Percentiles rank a stretch among this genome's conserved stretches.
phyloP scores from a whole-genome alignment of 2,797 vertebrate species.

The Chelon auratus region DNA sequence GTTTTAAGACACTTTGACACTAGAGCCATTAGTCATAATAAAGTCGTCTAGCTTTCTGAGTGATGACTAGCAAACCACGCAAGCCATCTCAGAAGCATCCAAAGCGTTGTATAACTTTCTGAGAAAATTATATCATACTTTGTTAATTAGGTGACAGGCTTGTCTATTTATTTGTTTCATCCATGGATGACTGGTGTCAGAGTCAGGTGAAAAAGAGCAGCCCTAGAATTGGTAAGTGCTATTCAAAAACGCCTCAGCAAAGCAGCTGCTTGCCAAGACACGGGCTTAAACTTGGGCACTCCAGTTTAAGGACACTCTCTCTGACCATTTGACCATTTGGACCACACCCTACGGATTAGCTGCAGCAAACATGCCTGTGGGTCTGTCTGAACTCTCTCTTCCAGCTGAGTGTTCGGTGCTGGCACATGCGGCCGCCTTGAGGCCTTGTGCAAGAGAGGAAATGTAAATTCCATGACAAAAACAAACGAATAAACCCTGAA shows the following conservation, averaged over 20 bases:
- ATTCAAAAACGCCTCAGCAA: conserved; percentile 45
- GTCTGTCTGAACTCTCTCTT: conserved; percentile 52
- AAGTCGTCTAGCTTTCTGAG: neutral
- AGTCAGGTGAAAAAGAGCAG: conserved; percentile 19
- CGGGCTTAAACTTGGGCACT: conserved; percentile 28
- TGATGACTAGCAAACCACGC: neutral
- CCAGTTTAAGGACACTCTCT: conserved; percentile 57
- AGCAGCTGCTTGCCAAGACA: conserved; percentile 23
- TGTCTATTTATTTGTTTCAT: conserved; percentile 28
- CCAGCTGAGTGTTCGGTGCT: conserved; percentile 53
- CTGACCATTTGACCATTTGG: conserved; percentile 60
- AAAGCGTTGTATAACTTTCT: conserved; percentile 3
- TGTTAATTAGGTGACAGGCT: conserved; percentile 19
- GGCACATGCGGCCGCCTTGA: conserved; percentile 60
- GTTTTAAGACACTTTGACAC: conserved; percentile 6
- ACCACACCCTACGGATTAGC: conserved; percentile 68
- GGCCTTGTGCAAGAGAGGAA: conserved; percentile 72
- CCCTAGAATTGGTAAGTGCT: conserved; percentile 23
- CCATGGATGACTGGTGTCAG: conserved; percentile 18
- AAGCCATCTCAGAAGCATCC: neutral
- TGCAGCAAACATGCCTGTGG: conserved; percentile 53
- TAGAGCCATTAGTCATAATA: too few species aligned
- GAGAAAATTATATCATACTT: conserved; percentile 18
- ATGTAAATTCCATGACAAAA: conserved; percentile 81
- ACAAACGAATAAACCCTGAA: conserved; percentile 80